Percentiles rank a stretch among this genome's conserved stretches.
These are phyloP conservation scores for Sorex araneus DNA, from an alignment of 2,113 vertebrate genomes.

Conservation along the genomic window DNA sequence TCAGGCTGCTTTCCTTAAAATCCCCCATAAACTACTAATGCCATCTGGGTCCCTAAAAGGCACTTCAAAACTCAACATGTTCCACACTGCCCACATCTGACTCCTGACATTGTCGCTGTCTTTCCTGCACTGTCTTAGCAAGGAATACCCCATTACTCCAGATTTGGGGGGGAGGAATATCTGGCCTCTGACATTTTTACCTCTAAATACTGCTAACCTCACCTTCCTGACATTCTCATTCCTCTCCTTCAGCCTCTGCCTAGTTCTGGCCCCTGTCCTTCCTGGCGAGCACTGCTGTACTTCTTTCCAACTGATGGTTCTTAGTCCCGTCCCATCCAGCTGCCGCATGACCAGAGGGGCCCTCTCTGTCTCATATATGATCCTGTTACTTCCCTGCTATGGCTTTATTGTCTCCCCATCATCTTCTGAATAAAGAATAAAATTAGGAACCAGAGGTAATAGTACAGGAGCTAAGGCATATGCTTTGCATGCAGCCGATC, in stretches of 20 bases:
- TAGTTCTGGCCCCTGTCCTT: conserved; percentile 6
- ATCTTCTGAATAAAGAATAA: conserved; percentile 43
- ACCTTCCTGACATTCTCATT: conserved; percentile 15
- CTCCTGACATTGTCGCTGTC: not conserved
- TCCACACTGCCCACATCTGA: not conserved
- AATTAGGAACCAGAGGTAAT: not conserved
- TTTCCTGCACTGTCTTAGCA: conserved; percentile 13
- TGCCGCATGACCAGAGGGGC: not conserved
- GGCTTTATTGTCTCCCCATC: not conserved
- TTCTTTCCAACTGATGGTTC: conserved; percentile 19
- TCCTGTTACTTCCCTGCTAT: conserved; percentile 38
- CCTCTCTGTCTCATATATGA: conserved; percentile 21
- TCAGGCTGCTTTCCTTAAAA: not conserved
- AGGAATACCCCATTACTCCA: conserved; percentile 22
- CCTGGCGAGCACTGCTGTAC: conserved; percentile 14
- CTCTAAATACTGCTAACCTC: not conserved
- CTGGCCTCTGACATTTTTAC: not conserved
- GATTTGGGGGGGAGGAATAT: conserved; percentile 18
- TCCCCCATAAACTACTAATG: conserved; percentile 30
- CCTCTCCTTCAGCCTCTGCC: conserved; percentile 47
- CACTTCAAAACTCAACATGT: not conserved
- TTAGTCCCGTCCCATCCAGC: not conserved
- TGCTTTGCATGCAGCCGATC: too few relatives aligned
- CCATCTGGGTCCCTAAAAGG: conserved; percentile 39
- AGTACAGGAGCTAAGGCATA: too few relatives aligned